Conservation (phyloP, 2,888 invertebrate species). For the Synanthedon andrenaeformis region DNA sequence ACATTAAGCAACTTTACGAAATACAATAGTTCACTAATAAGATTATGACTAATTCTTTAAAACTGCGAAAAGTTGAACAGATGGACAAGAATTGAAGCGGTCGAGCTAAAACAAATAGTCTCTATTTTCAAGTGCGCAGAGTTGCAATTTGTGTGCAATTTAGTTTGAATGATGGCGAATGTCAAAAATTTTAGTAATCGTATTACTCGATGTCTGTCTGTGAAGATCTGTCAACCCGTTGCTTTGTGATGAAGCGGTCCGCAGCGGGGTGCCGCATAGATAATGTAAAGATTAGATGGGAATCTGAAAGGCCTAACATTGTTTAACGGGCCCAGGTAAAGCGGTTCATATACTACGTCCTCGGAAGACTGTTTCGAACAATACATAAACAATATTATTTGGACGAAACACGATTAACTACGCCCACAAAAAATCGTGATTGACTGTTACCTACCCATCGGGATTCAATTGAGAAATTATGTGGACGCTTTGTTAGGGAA, state of each 20-base stretch:
- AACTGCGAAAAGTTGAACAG: slow-evolving; percentile 31
- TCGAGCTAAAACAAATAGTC: not conserved
- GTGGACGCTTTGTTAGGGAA: not conserved
- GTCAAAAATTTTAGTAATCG: slow-evolving; percentile 52
- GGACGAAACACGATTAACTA: slow-evolving; percentile 45
- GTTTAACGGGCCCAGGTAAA: slow-evolving; percentile 59
- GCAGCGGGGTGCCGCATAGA: slow-evolving; percentile 50
- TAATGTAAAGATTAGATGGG: slow-evolving; percentile 64
- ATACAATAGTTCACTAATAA: slow-evolving; percentile 32
- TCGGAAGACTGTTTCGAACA: slow-evolving; percentile 51
- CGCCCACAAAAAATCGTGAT: not conserved
- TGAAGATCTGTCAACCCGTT: slow-evolving; percentile 67
- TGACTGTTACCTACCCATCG: not conserved
- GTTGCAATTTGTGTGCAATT: slow-evolving; percentile 18
- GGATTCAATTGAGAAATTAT: not conserved
- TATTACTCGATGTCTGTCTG: slow-evolving; percentile 50
- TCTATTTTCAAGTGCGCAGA: not conserved
- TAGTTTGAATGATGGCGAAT: slow-evolving; percentile 28
- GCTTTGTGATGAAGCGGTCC: slow-evolving; percentile 62
- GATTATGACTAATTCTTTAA: slow-evolving; percentile 53
- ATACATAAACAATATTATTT: slow-evolving; percentile 63
- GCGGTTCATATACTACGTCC: slow-evolving; percentile 17
- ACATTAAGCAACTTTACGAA: slow-evolving; percentile 5
- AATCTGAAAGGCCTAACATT: slow-evolving; percentile 59
- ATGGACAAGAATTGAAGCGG: slow-evolving; percentile 31